phyloP scores from a whole-genome alignment of 2,113 vertebrate species.

The Passer domesticus region DNA sequence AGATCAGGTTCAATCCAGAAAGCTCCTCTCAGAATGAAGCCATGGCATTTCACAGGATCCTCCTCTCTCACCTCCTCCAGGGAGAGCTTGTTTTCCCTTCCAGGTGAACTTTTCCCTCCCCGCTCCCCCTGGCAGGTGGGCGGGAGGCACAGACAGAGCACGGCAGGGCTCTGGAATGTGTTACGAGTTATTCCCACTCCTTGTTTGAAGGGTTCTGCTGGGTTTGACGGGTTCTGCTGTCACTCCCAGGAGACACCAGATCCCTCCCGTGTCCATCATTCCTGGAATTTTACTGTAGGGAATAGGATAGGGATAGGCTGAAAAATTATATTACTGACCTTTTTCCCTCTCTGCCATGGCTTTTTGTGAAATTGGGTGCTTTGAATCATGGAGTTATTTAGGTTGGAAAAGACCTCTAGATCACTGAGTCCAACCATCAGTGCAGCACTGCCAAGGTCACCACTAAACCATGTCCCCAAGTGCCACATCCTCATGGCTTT shows the following conservation, averaged over 20 bases:
- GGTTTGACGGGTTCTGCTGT: not conserved
- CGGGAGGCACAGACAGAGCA: not conserved
- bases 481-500: fast-evolving
- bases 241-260: fast-evolving
- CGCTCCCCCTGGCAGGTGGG: not conserved
- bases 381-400: not conserved
- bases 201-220: not conserved
- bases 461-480: not conserved
- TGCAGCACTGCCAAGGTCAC: not conserved
- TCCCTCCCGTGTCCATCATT: not conserved
- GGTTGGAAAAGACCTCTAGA: not conserved
- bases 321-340: not conserved
- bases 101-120: not conserved
- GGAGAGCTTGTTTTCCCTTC: not conserved
- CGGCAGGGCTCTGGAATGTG: not conserved
- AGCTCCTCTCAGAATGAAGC: not conserved
- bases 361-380: not conserved
- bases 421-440: not conserved
- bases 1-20: not conserved
- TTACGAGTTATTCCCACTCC: slow-evolving; percentile 7
- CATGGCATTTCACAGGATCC: not conserved
- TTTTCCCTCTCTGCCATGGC: not conserved
- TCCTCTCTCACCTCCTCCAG: not conserved
- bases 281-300: not conserved
- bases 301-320: not conserved